phyloP scores from a whole-genome alignment of 2,888 invertebrate species.

The Smittia aterrima region DNA sequence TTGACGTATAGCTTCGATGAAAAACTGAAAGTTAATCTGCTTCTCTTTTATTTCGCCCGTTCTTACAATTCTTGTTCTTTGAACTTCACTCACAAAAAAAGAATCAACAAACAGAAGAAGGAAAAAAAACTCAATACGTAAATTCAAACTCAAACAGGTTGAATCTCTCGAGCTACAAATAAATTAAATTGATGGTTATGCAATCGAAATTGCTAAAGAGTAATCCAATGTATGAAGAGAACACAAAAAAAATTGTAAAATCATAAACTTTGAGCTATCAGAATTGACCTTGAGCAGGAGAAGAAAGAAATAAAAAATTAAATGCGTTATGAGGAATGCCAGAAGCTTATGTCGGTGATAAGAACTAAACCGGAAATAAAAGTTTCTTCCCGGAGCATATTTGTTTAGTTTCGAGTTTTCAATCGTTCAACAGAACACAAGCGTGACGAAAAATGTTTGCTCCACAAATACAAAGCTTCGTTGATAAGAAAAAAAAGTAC shows the following conservation, averaged over 20 bases:
- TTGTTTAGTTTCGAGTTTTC: conserved; percentile 3
- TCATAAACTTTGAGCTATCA: not conserved
- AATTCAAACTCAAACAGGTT: conserved; percentile 1
- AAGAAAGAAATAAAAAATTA: not conserved
- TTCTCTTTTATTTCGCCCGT: conserved; percentile 8
- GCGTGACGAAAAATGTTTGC: conserved; percentile 2
- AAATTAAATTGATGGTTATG: not conserved
- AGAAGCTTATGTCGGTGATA: conserved; percentile 4
- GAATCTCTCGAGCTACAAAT: not conserved
- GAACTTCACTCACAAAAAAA: not conserved
- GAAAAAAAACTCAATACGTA: not conserved
- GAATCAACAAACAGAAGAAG: not conserved
- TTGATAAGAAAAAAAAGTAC: conserved; percentile 6
- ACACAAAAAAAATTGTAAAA: not conserved
- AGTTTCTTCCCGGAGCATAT: not conserved
- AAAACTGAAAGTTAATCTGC: conserved; percentile 24
- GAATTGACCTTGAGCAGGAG: conserved; percentile 20
- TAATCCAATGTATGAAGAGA: not conserved
- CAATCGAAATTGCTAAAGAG: not conserved
- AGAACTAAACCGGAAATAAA: conserved; percentile 12
- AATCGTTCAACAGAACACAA: not conserved
- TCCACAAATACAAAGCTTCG: not conserved
- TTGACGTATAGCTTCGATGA: not conserved
- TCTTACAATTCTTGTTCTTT: conserved; percentile 13
- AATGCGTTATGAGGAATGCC: not conserved